Evolutionary conservation across 1,140 invertebrate species (phyloP), one percentile per base, ranked within the genome.

Genomic region (Drosophila bifasciata): DNA sequence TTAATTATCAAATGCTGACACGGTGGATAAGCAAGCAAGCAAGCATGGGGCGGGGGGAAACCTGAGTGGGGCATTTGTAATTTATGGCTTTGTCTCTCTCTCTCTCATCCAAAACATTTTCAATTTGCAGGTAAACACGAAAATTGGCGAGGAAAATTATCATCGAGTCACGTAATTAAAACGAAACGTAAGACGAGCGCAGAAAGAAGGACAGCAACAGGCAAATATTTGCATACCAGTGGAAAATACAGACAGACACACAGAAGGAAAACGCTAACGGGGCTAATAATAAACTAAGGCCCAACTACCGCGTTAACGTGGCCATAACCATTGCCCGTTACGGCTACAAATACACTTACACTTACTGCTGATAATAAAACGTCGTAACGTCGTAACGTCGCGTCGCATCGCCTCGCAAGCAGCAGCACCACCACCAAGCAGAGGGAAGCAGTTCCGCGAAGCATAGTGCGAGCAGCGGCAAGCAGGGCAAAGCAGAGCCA

Each of bases 91-190:
- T 44, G 46, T 40, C 28, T 55, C 41, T 19, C 60, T 40, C 44
- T 44, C 40, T 40, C 28, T 55, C 41, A 68, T 46, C 15, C 61
- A 40, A 40, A 60, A 73, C 40, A 68, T 61, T 64, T 81, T 69
- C 62, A 72, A 81, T 77, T 77, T 63, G 61, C 62, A 81, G 78
- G 78, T 67, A 46, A 60, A 68, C 63, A 76, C 16, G 21, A 23
- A 23, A 68, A 55, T 23, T 64, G 40, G 39, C 39, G 40, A 23
- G 39, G 23, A 21, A 43, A 61, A 56, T 67, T 59, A 48, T 17
- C 64, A 53, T 53, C 41, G 61, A 55, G 67, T 40, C 60, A 60
- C 55, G 53, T 80, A 80, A 80, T 80, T 80, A 80, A 80, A 80
- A 71, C 72, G 77, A 71, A 79, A 75, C 61, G 55, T 21, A 67